These are phyloP conservation scores for Oryzias woworae DNA, from an alignment of 2,113 vertebrate genomes.

Conservation along the genomic window DNA sequence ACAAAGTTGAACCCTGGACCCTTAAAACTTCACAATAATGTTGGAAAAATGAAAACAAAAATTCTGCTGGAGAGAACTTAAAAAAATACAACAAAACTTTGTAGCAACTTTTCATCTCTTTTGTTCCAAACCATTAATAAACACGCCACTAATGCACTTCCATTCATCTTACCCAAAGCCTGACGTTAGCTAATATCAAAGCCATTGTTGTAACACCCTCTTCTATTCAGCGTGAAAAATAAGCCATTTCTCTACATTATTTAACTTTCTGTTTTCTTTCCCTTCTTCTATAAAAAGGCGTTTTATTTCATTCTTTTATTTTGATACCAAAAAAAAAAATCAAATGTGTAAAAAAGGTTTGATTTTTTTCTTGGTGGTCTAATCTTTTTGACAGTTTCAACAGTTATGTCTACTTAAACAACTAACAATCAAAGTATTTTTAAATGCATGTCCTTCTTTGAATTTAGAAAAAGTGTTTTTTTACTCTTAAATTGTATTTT, in stretches of 20 bases:
- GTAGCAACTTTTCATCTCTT: constrained; percentile 31
- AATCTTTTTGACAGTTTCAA: neutral
- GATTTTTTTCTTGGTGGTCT: neutral
- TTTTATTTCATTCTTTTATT: constrained; percentile 1
- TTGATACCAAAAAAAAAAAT: neutral
- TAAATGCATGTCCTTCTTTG: too few species aligned
- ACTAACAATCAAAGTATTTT: too few species aligned
- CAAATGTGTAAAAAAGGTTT: neutral
- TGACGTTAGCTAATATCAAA: constrained; percentile 35
- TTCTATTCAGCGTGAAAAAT: constrained; percentile 23
- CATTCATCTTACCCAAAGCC: constrained; percentile 52
- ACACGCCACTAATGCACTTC: constrained; percentile 42
- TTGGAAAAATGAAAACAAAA: neutral
- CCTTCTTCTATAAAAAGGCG: constrained; percentile 4
- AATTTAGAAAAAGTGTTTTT: too few species aligned
- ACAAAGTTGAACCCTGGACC: neutral
- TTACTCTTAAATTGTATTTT: too few species aligned
- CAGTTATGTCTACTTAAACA: neutral
- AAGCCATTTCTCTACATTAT: constrained; percentile 29
- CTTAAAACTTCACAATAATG: neutral
- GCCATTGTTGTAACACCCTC: constrained; percentile 27
- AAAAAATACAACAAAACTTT: constrained; percentile 25
- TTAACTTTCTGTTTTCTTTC: constrained; percentile 30
- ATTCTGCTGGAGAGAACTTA: constrained; percentile 8
- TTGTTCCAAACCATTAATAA: constrained; percentile 63